These are phyloP conservation scores for Porites cylindrica DNA, from an alignment of 92 coral and sea anemone species.

Conservation along the genomic window DNA sequence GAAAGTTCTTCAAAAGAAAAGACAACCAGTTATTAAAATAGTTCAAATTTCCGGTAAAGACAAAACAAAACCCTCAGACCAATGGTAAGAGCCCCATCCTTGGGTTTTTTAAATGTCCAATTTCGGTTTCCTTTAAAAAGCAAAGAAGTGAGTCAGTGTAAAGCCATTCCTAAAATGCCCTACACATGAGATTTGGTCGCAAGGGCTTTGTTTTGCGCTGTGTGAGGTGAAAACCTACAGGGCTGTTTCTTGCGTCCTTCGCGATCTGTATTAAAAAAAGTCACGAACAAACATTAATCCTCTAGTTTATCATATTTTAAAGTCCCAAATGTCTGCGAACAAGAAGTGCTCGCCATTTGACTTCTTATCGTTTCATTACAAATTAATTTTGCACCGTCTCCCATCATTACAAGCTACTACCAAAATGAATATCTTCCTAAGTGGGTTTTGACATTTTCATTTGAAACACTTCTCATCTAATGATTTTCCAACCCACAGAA, in stretches of 20 bases:
- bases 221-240: slow-evolving; percentile 45
- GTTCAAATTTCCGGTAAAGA: slow-evolving; percentile 6
- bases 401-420: neutral
- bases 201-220: slow-evolving; percentile 48
- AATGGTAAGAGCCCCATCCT: neutral
- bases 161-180: slow-evolving; percentile 17
- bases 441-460: slow-evolving; percentile 29
- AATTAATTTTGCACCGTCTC: slow-evolving; percentile 25
- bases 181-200: slow-evolving; percentile 16
- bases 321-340: slow-evolving; percentile 13
- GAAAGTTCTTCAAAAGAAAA: slow-evolving; percentile 22
- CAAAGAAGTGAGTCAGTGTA: neutral
- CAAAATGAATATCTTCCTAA: slow-evolving; percentile 12
- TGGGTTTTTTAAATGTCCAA: slow-evolving; percentile 7
- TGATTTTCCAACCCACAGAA: slow-evolving; percentile 10
- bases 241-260: slow-evolving; percentile 20
- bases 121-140: neutral
- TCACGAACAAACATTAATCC: slow-evolving; percentile 36
- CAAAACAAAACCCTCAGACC: slow-evolving; percentile 36
- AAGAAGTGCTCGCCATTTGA: slow-evolving; percentile 34
- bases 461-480: slow-evolving; percentile 1
- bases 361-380: slow-evolving; percentile 29
- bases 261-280: slow-evolving; percentile 41
- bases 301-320: slow-evolving; percentile 20
- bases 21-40: neutral